A percentile compares a stretch with the other conserved stretches of the same genome.
Conservation (phyloP, 2,888 invertebrate species). For the Automeris io region DNA sequence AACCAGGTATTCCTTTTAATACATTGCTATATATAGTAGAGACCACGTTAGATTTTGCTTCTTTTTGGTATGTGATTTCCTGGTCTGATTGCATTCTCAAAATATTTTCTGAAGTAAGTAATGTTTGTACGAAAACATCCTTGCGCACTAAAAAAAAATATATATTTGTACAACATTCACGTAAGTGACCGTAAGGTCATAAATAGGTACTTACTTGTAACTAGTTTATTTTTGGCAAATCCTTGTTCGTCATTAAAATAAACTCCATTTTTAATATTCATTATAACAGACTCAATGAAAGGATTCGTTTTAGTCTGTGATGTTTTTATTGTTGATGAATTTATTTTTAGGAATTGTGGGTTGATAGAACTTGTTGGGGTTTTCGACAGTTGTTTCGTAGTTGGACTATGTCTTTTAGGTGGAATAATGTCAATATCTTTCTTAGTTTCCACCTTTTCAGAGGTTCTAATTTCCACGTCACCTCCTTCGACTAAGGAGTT, state of each 20-base stretch:
- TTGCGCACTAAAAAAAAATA: conserved; percentile 22
- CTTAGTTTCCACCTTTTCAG: not conserved
- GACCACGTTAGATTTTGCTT: not conserved
- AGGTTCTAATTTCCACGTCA: not conserved
- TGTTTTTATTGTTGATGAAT: not conserved
- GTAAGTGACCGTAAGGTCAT: not conserved
- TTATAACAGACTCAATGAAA: conserved; percentile 59
- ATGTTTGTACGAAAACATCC: conserved; percentile 37
- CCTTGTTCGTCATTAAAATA: conserved; percentile 45
- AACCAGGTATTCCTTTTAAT: conserved; percentile 35
- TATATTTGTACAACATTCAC: not conserved
- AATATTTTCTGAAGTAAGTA: conserved; percentile 6
- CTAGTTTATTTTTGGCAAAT: conserved; percentile 9
- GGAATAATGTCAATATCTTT: not conserved
- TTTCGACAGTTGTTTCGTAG: not conserved
- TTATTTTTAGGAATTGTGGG: not conserved
- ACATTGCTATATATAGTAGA: conserved; percentile 13
- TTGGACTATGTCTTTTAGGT: not conserved
- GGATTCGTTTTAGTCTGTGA: conserved; percentile 51
- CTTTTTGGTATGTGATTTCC: not conserved
- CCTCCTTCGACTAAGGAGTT: not conserved
- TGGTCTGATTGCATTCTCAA: not conserved
- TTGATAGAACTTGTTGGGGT: not conserved
- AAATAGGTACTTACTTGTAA: conserved; percentile 15
- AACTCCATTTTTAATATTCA: conserved; percentile 48